Evolutionary conservation across 92 coral and sea anemone genomes (phyloP).

Genomic region (Bergia puertoricense): DNA sequence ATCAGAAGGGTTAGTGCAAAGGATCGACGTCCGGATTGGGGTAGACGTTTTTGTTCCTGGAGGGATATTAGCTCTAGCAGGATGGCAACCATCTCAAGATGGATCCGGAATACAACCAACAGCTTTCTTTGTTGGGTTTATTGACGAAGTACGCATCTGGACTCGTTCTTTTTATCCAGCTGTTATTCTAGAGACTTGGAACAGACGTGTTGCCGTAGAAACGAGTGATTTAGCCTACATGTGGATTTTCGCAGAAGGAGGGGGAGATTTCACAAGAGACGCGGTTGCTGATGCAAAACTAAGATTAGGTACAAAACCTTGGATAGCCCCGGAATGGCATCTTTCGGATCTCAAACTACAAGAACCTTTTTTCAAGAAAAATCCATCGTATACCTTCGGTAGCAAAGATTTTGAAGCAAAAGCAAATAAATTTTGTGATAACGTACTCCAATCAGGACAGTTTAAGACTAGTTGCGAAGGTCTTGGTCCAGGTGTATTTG

Average conservation of each 20-base stretch:
- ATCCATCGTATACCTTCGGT: slow-evolving; percentile 36
- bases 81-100: slow-evolving; percentile 70
- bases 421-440: slow-evolving; percentile 52
- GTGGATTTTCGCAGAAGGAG: slow-evolving; percentile 63
- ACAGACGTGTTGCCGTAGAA: slow-evolving; percentile 41
- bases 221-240: slow-evolving; percentile 50
- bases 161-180: slow-evolving; percentile 68
- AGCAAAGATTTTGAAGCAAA: slow-evolving; percentile 7
- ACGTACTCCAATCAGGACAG: slow-evolving; percentile 38
- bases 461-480: slow-evolving; percentile 40
- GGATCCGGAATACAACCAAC: slow-evolving; percentile 57
- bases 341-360: slow-evolving; percentile 54
- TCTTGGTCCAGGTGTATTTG: slow-evolving; percentile 55
- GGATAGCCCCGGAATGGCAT: slow-evolving; percentile 60
- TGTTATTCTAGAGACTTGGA: slow-evolving; percentile 58
- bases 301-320: slow-evolving; percentile 51
- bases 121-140: slow-evolving; percentile 56
- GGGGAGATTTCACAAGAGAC: slow-evolving; percentile 52
- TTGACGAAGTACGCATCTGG: slow-evolving; percentile 69
- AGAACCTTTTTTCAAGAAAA: slow-evolving; percentile 42
- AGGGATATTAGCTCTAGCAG: slow-evolving; percentile 63
- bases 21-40: slow-evolving; percentile 47
- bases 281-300: slow-evolving; percentile 36
- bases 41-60: slow-evolving; percentile 56
- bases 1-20: slow-evolving; percentile 48